These are phyloP conservation scores for Netelia inedita DNA, from an alignment of 2,888 invertebrate species.

Conservation along the genomic window DNA sequence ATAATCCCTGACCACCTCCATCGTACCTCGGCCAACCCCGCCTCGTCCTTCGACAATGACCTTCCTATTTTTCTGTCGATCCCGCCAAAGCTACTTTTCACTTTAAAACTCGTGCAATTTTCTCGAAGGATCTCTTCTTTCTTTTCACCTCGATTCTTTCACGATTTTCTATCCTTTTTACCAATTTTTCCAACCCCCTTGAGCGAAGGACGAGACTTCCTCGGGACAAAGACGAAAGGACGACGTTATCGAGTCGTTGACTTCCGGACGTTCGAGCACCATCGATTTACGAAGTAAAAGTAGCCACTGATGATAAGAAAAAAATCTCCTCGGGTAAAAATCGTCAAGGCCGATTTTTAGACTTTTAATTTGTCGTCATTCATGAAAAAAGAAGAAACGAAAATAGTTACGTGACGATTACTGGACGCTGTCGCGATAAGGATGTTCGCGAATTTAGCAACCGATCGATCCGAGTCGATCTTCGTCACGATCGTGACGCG, in stretches of 20 bases:
- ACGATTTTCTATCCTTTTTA: neutral
- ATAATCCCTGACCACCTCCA: conserved; percentile 80
- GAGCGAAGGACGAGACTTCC: neutral
- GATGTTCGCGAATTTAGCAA: conserved; percentile 23
- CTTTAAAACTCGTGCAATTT: neutral
- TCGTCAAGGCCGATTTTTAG: neutral
- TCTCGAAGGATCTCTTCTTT: conserved; percentile 4
- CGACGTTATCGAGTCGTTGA: conserved; percentile 28
- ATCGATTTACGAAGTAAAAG: neutral
- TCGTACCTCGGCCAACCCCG: conserved; percentile 44
- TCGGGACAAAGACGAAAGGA: conserved; percentile 2
- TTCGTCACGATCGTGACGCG: conserved; percentile 11
- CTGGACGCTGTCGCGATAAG: conserved; percentile 44
- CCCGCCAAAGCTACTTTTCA: conserved; percentile 11
- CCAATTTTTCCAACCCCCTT: neutral
- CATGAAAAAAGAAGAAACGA: conserved; percentile 6
- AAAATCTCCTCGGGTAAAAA: conserved; percentile 7
- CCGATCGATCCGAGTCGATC: conserved; percentile 9
- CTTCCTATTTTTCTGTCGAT: neutral
- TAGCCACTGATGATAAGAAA: neutral
- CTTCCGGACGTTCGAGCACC: conserved; percentile 5
- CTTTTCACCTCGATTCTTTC: neutral
- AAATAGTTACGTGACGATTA: neutral
- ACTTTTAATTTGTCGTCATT: conserved; percentile 48
- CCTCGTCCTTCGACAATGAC: neutral